These are phyloP conservation scores for Cercopithecus mitis DNA, from an alignment of 2,797 vertebrate genomes.

Conservation along the genomic window DNA sequence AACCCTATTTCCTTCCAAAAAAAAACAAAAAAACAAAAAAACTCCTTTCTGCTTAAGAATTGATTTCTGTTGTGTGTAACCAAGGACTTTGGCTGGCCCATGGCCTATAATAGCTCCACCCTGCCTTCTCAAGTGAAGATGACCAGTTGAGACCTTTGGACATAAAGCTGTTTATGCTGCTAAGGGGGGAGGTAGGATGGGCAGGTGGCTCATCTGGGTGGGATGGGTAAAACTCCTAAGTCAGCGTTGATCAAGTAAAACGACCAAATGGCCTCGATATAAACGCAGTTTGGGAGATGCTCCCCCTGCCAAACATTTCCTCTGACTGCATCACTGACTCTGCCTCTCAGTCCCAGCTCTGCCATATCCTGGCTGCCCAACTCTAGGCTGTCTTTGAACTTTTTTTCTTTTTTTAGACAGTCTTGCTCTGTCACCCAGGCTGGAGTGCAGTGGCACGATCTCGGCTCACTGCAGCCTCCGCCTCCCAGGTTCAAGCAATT, in stretches of 20 bases:
- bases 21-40: too few relatives aligned
- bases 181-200: accelerated
- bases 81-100: not conserved
- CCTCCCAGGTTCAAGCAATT: too few relatives aligned
- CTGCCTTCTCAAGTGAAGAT: not conserved
- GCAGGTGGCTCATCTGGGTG: not conserved
- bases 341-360: not conserved
- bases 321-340: not conserved
- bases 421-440: too few relatives aligned
- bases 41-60: not conserved
- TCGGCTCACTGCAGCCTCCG: too few relatives aligned
- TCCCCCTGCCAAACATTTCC: not conserved
- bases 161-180: not conserved
- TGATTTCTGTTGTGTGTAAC: not conserved
- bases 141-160: not conserved
- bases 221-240: not conserved
- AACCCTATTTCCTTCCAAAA: not conserved
- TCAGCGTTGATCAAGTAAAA: not conserved
- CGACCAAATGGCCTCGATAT: accelerated
- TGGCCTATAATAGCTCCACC: not conserved
- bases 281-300: not conserved
- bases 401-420: too few relatives aligned
- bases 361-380: not conserved
- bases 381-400: not conserved
- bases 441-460: too few relatives aligned